Evolutionary conservation across 2,888 invertebrate genomes (phyloP).

Genomic region (Hirtodrosophila duncani): DNA sequence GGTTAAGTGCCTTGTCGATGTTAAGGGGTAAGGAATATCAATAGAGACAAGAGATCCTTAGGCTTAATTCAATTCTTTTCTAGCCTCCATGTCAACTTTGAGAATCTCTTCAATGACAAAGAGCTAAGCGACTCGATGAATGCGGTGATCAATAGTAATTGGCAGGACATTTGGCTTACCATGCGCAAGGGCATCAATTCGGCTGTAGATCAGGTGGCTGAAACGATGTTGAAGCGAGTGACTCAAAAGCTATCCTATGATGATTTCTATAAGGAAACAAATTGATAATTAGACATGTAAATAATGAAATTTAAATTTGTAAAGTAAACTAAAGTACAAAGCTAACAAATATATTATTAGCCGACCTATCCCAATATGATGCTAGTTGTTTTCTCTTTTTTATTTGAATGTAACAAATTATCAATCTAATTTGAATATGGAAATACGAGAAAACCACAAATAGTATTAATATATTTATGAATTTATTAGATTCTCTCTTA

Average conservation of each 20-base stretch:
- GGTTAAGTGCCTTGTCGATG: slow-evolving; percentile 42
- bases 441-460: too few species aligned
- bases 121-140: slow-evolving; percentile 55
- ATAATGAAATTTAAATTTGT: too few species aligned
- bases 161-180: slow-evolving; percentile 67
- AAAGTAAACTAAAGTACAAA: too few species aligned
- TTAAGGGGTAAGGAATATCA: slow-evolving; percentile 47
- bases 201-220: slow-evolving; percentile 37
- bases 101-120: slow-evolving; percentile 61
- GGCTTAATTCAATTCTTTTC: slow-evolving; percentile 1
- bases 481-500: too few species aligned
- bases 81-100: slow-evolving; percentile 55
- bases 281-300: not conserved
- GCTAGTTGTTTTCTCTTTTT: too few species aligned
- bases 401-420: too few species aligned
- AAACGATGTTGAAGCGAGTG: slow-evolving; percentile 34
- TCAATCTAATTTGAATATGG: too few species aligned
- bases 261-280: slow-evolving; percentile 48
- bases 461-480: too few species aligned
- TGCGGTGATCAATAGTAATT: slow-evolving; percentile 63
- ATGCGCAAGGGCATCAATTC: slow-evolving; percentile 53
- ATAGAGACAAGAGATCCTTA: not conserved
- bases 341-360: too few species aligned
- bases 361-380: too few species aligned
- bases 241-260: slow-evolving; percentile 51